phyloP scores from a whole-genome alignment of 2,113 vertebrate species.

The human region DNA sequence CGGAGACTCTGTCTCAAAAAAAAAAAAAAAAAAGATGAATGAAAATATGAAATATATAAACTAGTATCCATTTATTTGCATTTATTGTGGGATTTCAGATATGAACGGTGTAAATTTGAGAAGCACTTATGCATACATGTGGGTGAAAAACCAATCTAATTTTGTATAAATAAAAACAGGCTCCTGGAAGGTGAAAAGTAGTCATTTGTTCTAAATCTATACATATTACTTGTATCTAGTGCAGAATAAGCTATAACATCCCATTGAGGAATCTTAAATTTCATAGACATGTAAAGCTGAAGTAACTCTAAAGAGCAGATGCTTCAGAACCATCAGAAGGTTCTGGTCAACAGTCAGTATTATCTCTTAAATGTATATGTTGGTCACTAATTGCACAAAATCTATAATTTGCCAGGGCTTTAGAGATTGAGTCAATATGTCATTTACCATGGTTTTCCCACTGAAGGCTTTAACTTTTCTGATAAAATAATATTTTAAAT shows the following conservation, averaged over 20 bases:
- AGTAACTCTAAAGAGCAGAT: constrained; percentile 4
- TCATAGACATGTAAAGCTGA: background rate
- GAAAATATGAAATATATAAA: constrained; percentile 64
- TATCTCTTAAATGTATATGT: constrained; percentile 15
- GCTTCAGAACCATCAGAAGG: background rate
- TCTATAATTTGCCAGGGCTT: constrained; percentile 38
- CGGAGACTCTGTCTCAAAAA: too few relatives aligned
- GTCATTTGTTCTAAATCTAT: background rate
- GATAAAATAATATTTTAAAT: constrained; percentile 44
- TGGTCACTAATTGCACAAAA: constrained; percentile 51
- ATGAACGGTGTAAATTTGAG: constrained; percentile 56
- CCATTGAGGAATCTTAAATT: background rate
- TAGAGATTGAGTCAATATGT: constrained; percentile 24
- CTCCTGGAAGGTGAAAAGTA: constrained; percentile 21
- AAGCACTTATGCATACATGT: constrained; percentile 60
- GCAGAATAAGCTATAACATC: constrained; percentile 51
- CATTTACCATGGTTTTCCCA: constrained; percentile 39
- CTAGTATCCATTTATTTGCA: constrained; percentile 72
- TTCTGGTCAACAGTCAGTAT: constrained; percentile 31
- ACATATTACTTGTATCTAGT: constrained; percentile 46
- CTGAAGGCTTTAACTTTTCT: constrained; percentile 26
- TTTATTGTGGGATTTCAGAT: constrained; percentile 74
- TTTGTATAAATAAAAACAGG: constrained; percentile 13
- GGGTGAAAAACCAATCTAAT: constrained; percentile 54
- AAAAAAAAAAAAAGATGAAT: too few relatives aligned